These are phyloP conservation scores for Hippasteria phrygiana DNA, from an alignment of 53 echinoderm and acorn worm species.

Conservation along the genomic window DNA sequence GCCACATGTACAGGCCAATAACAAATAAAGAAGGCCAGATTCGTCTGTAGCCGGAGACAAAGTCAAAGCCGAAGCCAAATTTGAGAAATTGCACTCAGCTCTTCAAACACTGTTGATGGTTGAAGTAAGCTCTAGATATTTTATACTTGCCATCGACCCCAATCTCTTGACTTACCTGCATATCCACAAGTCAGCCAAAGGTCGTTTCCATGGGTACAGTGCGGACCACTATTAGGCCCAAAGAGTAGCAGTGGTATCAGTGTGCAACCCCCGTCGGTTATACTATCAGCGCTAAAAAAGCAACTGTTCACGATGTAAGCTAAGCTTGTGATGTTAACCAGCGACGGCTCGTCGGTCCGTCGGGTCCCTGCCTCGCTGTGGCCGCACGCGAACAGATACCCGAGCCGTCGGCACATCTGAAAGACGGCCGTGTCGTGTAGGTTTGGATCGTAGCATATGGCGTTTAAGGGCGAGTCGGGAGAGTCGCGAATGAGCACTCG, in stretches of 20 bases:
- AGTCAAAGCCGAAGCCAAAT: neutral
- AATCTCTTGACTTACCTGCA: constrained; percentile 36
- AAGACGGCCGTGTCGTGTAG: neutral
- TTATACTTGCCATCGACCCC: too few species aligned
- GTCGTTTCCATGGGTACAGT: constrained; percentile 11
- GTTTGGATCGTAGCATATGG: neutral
- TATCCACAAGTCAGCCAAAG: constrained; percentile 39
- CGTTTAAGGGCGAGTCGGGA: neutral
- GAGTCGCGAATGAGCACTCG: constrained; percentile 40
- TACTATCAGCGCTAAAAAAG: neutral
- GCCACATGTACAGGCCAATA: too few species aligned
- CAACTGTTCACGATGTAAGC: neutral
- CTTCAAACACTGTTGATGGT: too few species aligned
- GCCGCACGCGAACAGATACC: constrained; percentile 36
- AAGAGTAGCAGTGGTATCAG: neutral
- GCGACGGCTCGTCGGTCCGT: neutral
- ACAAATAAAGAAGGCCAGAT: too few species aligned
- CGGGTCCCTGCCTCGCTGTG: neutral
- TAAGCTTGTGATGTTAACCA: neutral
- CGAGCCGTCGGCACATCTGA: constrained; percentile 35
- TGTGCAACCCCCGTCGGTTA: neutral
- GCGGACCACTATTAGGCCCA: neutral
- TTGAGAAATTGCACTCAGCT: too few species aligned
- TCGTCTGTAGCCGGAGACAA: too few species aligned
- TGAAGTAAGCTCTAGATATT: neutral